These are phyloP conservation scores for Drosophila pachea DNA, from an alignment of 1,140 invertebrate genomes.

Conservation along the genomic window DNA sequence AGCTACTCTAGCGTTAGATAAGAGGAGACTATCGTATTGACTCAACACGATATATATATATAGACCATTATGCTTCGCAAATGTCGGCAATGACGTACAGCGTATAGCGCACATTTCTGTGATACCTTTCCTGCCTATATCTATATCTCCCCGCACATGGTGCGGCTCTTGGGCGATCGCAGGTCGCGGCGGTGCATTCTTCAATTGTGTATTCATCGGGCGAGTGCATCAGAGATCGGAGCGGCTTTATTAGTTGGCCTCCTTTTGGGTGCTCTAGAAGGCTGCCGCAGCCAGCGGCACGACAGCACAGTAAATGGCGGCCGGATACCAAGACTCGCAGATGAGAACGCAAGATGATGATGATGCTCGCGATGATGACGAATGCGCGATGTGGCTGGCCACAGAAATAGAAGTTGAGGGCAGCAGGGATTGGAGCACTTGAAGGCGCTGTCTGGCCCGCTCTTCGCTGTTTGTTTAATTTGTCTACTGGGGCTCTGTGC, in stretches of 20 bases:
- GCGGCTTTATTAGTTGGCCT: conserved; percentile 46
- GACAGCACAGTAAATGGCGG: conserved; percentile 15
- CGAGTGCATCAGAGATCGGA: conserved; percentile 18
- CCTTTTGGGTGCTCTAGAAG: neutral
- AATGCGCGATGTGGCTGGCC: conserved; percentile 30
- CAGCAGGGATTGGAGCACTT: conserved; percentile 48
- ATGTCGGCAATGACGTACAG: too few species aligned
- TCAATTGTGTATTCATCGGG: conserved; percentile 36
- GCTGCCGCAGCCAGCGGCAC: conserved; percentile 8
- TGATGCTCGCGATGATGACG: conserved; percentile 27
- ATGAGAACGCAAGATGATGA: too few species aligned
- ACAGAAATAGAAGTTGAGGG: conserved; percentile 62
- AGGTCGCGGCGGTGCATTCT: conserved; percentile 5
- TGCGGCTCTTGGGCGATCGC: neutral
- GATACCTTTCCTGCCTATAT: neutral
- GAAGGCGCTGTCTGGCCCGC: conserved; percentile 54
- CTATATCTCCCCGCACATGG: neutral
- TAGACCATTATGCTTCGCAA: too few species aligned
- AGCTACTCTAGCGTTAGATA: too few species aligned
- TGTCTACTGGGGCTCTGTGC: conserved; percentile 59
- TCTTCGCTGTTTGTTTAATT: conserved; percentile 66
- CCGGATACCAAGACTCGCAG: too few species aligned
- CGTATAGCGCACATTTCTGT: too few species aligned
- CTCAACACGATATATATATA: too few species aligned
- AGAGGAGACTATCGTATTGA: too few species aligned